Conservation (phyloP, 2,888 invertebrate genomes). For the Mactromeris polynyma region DNA sequence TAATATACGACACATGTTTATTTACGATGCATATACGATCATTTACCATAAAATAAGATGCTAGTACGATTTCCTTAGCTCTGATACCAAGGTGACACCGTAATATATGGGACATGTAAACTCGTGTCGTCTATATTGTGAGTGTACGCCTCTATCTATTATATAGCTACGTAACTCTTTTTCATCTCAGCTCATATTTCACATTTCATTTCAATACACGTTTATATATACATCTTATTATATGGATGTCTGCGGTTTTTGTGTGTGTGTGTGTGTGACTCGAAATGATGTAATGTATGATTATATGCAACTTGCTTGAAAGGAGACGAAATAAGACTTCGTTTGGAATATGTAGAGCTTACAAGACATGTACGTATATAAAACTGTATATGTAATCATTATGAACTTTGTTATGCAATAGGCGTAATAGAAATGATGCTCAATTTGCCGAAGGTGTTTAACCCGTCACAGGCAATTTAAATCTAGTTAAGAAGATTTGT, state of each 20-base stretch:
- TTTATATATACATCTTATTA: not conserved
- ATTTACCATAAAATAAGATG: no score
- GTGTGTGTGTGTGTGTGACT: no score
- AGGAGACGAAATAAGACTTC: no score
- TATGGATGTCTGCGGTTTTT: not conserved
- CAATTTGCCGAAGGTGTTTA: not conserved
- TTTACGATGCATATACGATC: no score
- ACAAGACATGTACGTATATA: no score
- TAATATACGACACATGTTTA: no score
- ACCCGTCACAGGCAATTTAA: not conserved
- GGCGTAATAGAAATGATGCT: not conserved
- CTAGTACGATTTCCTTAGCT: no score
- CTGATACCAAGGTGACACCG: no score
- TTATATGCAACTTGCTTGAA: no score
- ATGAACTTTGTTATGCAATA: not conserved
- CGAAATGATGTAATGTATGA: no score
- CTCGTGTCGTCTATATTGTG: not conserved
- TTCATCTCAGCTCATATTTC: slow-evolving; percentile 13
- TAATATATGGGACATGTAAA: not conserved
- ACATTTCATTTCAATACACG: not conserved
- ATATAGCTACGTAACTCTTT: not conserved
- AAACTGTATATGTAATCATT: no score
- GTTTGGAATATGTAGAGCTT: no score
- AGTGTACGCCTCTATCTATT: not conserved
- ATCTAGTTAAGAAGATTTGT: not conserved